phyloP scores from a whole-genome alignment of 2,113 vertebrate genomes.

The Myiopsitta monachus region DNA sequence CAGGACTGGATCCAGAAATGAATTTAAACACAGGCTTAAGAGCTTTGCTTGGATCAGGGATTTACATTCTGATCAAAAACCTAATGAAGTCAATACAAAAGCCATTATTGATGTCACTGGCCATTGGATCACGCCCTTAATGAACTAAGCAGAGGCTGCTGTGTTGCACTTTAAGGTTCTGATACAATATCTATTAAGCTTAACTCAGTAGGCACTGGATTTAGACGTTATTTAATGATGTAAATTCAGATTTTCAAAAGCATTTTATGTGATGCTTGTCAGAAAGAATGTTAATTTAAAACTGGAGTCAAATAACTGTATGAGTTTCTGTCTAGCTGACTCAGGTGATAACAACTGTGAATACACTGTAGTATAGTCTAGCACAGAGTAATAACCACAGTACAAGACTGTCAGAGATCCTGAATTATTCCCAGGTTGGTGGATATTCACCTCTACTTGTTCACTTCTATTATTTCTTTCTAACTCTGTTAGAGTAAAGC shows the following conservation, averaged over 20 bases:
- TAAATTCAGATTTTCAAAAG: not conserved
- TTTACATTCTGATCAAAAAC: constrained; percentile 21
- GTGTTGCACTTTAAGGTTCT: not conserved
- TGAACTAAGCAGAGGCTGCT: constrained; percentile 34
- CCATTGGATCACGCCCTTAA: constrained; percentile 25
- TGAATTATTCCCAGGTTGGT: not conserved
- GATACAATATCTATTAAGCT: constrained; percentile 1
- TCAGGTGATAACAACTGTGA: not conserved
- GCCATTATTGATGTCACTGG: constrained; percentile 26
- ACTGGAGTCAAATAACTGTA: not conserved
- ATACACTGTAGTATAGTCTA: not conserved
- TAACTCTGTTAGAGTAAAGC: not conserved
- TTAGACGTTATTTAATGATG: not conserved
- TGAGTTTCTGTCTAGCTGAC: not conserved
- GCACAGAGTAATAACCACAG: not conserved
- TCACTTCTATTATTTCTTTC: not conserved
- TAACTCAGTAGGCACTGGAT: not conserved
- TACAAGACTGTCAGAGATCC: not conserved
- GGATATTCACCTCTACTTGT: not conserved
- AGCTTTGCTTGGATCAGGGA: not conserved
- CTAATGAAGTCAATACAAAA: constrained; percentile 39
- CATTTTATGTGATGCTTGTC: not conserved
- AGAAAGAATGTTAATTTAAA: not conserved
- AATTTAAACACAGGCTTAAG: constrained; percentile 32
- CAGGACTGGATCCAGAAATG: not conserved